Base-by-base conservation (phyloP, 2,797 vertebrate genomes). In the Chromis chromis region DNA sequence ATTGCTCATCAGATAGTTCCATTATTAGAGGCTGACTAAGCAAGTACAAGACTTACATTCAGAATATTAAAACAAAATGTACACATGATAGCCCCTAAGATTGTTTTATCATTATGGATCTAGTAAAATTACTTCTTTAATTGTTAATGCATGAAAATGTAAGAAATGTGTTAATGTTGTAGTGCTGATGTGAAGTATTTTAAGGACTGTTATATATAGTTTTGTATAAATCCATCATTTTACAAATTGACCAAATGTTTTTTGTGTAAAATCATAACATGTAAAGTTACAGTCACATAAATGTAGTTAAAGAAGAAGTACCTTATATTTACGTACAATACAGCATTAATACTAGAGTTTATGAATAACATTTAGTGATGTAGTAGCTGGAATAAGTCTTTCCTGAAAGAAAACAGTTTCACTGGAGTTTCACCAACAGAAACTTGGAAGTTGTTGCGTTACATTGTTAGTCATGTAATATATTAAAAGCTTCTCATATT, bases 401-500 rank as follows among this genome's bases (percentile, higher is more conserved):
- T 39, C n/a, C 68, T 65, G 42, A 44, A 28, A 55, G 19, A 56
- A 33, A 78, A 53, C 2, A 1, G 4, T 40, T 60, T 44, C 33
- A 21, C 44, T 61, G 11, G 28, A 62, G 42, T 56, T 55, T 28
- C 28, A 46, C 46, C 62, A 65, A 10, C 24, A 69, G 24, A 57
- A 64, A 52, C 39, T 3, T 53, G 36, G 1, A 60, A 14, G 25
- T 49, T 1, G 28, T 52, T 65, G 11, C n/a, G 48, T 33, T 31
- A 67, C 46, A 14, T 59, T 65, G 9, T 66, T 50, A 28, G 42
- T 50, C 57, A 64, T 9, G 21, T 19, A 36, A 42, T 14, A 19
- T 52, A 64, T 48, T 50, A 39, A 42, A 56, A 49, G 16, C 11
- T 16, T 28, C 46, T 36, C 3, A 12, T n/a, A 7, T 17, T 52